Conservation (phyloP, 2,797 vertebrate species). For the Vipera latastei region DNA sequence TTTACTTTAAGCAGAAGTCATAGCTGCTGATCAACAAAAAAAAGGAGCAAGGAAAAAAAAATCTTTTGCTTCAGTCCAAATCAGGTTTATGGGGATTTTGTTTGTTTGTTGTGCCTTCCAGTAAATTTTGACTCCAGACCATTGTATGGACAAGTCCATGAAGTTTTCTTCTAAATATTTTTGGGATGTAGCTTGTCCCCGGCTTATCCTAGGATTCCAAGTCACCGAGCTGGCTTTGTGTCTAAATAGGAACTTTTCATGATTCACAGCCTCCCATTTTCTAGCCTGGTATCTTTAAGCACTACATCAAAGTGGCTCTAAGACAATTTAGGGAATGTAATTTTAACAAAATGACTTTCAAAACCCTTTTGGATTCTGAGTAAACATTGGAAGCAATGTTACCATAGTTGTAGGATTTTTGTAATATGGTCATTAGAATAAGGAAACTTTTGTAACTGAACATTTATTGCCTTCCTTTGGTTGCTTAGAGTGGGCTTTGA, state of each 20-base stretch:
- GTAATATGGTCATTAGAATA: not conserved
- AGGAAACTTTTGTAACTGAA: not conserved
- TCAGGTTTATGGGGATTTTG: not conserved
- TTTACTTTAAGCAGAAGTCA: not conserved
- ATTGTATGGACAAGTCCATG: not conserved
- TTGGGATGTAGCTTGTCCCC: not conserved
- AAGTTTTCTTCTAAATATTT: not conserved
- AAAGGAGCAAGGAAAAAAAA: not conserved
- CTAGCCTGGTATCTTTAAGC: not conserved
- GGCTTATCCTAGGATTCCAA: not conserved
- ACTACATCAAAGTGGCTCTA: not conserved
- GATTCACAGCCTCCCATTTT: not conserved
- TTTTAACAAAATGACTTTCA: not conserved
- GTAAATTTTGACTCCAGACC: not conserved
- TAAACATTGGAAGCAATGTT: not conserved
- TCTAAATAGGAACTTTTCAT: not conserved
- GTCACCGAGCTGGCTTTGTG: not conserved
- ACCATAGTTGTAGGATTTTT: not conserved
- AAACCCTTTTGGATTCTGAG: not conserved
- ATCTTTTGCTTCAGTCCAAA: not conserved
- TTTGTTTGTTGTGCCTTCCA: not conserved
- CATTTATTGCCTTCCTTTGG: not conserved
- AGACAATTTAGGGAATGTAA: not conserved
- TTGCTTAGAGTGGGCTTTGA: not conserved
- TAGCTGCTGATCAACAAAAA: not conserved